Evolutionary conservation across 2,113 vertebrate species (phyloP).

Genomic region (Tragelaphus buxtoni): DNA sequence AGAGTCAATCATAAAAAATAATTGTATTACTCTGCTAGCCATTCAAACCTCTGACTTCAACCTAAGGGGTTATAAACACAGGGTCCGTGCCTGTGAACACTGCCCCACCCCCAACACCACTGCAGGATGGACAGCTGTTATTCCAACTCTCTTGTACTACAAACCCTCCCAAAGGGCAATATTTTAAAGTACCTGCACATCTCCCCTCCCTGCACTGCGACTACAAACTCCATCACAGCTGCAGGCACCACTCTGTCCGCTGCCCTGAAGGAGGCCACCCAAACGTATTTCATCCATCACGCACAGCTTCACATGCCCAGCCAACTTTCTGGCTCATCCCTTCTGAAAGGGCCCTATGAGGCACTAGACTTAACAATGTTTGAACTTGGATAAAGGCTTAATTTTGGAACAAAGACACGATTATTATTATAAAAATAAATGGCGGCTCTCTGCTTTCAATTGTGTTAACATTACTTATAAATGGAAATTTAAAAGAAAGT

Average conservation of each 20-base stretch:
- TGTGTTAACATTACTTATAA: conserved; percentile 73
- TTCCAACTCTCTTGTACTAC: not conserved
- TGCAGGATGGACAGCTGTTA: conserved; percentile 15
- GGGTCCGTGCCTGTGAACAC: conserved; percentile 17
- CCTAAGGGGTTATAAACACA: conserved; percentile 64
- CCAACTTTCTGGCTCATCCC: not conserved
- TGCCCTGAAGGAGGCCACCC: not conserved
- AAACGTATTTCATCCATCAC: not conserved
- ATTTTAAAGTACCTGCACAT: not conserved
- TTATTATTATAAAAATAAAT: conserved; percentile 48
- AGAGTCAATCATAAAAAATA: conserved; percentile 69
- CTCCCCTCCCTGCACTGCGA: not conserved
- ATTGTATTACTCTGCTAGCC: conserved; percentile 67
- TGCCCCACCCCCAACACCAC: conserved; percentile 1
- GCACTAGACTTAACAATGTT: conserved; percentile 18
- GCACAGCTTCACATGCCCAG: not conserved
- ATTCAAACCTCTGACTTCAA: conserved; percentile 64
- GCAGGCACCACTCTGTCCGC: not conserved
- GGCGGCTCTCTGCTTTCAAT: conserved; percentile 70
- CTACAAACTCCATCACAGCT: not conserved
- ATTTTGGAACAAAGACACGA: conserved; percentile 44
- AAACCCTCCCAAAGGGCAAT: not conserved
- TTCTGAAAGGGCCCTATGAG: not conserved
- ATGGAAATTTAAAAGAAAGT: conserved; percentile 73
- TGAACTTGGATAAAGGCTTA: conserved; percentile 18